These are phyloP conservation scores for Drosophila formosana DNA, from an alignment of 2,888 invertebrate species.

Conservation along the genomic window DNA sequence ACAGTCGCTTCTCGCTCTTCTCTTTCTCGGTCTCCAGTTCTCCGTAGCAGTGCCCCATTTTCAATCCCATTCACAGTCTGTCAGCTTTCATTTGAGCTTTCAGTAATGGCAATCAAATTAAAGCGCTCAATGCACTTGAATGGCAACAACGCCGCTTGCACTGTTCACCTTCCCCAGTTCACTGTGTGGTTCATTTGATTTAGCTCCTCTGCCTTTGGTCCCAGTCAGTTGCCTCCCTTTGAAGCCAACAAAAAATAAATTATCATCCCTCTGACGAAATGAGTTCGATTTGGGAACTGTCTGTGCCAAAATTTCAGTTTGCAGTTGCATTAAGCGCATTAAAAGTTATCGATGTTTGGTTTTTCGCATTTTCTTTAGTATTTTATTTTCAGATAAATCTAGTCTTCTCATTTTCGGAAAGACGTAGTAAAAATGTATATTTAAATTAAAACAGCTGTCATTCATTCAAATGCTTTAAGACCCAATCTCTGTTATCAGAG, in stretches of 20 bases:
- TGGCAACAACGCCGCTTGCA: constrained; percentile 11
- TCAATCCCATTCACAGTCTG: constrained; percentile 10
- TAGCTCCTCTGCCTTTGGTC: background rate
- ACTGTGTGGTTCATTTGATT: constrained; percentile 2
- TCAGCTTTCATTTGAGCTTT: constrained; percentile 28
- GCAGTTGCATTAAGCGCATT: background rate
- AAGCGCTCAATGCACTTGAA: constrained; percentile 47
- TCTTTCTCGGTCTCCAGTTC: background rate
- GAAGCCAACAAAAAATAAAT: background rate
- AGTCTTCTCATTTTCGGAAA: too few relatives aligned
- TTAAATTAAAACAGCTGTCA: too few relatives aligned
- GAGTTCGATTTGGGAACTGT: constrained; percentile 3
- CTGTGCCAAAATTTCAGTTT: constrained; percentile 33
- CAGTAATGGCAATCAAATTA: constrained; percentile 51
- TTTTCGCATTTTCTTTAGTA: background rate
- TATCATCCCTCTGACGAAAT: background rate
- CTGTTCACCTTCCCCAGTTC: background rate
- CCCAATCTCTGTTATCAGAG: too few relatives aligned
- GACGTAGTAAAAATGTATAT: too few relatives aligned
- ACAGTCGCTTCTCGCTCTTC: constrained; percentile 1
- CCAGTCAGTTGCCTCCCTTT: background rate
- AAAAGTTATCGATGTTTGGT: background rate
- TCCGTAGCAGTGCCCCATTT: constrained; percentile 5
- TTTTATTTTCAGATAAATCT: background rate
- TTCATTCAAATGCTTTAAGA: too few relatives aligned